Percentiles rank a stretch among this genome's conserved stretches.
phyloP scores from a whole-genome alignment of 2,797 vertebrate genomes.

The Parauchenoglanis ngamensis region DNA sequence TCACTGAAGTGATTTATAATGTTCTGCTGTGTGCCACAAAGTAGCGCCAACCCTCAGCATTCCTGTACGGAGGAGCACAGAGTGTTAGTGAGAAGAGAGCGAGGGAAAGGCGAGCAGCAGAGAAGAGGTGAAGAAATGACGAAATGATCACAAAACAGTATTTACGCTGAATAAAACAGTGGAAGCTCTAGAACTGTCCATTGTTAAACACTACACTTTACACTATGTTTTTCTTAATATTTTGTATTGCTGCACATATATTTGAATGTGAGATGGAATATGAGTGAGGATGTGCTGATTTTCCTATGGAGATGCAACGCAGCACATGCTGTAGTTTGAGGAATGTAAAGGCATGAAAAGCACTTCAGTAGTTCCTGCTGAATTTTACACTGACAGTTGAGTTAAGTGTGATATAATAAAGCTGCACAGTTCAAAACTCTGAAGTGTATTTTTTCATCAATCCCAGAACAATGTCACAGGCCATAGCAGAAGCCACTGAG shows the following conservation, averaged over 20 bases:
- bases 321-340: not conserved
- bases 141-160: slow-evolving; percentile 5
- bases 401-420: slow-evolving; percentile 12
- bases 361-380: not conserved
- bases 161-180: slow-evolving; percentile 13
- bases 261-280: not conserved
- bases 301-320: not conserved
- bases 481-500: slow-evolving; percentile 31
- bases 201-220: no score
- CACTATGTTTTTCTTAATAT: not conserved
- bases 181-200: not conserved
- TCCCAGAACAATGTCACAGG: slow-evolving; percentile 19
- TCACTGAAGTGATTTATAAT: slow-evolving; percentile 42
- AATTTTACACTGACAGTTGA: not conserved
- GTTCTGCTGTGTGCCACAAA: slow-evolving; percentile 14
- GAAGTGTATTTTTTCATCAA: slow-evolving; percentile 10
- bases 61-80: not conserved
- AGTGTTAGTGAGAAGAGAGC: slow-evolving; percentile 10
- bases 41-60: slow-evolving; percentile 38
- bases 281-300: not conserved
- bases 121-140: not conserved
- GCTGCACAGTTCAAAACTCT: not conserved
- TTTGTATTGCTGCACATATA: not conserved
- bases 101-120: not conserved
- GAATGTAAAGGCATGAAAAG: slow-evolving; percentile 2